Conservation (phyloP, 1,140 invertebrate species). For the Brachionus koreanus region DNA sequence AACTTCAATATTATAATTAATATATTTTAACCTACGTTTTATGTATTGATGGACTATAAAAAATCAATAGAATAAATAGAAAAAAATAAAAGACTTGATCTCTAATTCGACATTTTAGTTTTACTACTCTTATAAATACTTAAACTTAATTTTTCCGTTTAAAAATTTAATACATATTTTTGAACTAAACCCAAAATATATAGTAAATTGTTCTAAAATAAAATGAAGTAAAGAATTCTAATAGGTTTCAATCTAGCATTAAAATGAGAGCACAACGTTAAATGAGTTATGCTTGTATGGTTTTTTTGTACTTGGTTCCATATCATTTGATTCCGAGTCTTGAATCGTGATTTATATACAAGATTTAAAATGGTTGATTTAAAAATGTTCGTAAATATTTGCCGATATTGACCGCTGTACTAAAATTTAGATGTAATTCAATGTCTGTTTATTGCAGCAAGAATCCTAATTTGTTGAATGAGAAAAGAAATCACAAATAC, state of each 20-base stretch:
- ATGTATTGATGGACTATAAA: too few species aligned
- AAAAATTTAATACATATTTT: too few species aligned
- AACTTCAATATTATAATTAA: too few species aligned
- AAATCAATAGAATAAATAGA: too few species aligned
- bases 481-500: neutral
- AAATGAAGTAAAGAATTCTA: neutral
- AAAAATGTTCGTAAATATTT: conserved; percentile 37
- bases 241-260: conserved; percentile 7
- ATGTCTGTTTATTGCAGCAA: neutral
- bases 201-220: neutral
- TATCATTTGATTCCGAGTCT: neutral
- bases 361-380: neutral
- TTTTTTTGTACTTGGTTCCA: conserved; percentile 12
- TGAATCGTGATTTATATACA: neutral
- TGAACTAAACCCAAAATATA: neutral
- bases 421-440: neutral
- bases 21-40: too few species aligned
- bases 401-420: neutral
- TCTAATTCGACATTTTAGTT: too few species aligned
- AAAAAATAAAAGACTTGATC: too few species aligned
- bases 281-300: conserved; percentile 1
- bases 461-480: neutral
- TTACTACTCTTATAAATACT: too few species aligned
- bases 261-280: conserved; percentile 23
- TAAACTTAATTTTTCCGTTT: too few species aligned